phyloP scores from a whole-genome alignment of 2,797 vertebrate genomes.

The Cyprinella venusta region DNA sequence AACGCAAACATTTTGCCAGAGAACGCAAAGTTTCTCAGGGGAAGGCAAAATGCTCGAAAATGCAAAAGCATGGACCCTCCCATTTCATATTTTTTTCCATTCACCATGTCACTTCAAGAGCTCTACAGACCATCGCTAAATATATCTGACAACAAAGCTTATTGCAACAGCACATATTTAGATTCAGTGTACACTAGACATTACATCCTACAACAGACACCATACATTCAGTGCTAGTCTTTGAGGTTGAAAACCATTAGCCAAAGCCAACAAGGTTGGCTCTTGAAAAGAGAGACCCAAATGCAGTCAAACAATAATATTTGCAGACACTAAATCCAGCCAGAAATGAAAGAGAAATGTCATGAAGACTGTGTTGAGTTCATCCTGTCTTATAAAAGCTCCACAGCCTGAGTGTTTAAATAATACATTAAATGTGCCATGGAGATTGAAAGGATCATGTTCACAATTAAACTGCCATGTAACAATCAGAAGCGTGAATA shows the following conservation, averaged over 20 bases:
- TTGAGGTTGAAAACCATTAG: constrained; percentile 66
- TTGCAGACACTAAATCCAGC: constrained; percentile 50
- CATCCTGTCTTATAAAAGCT: constrained; percentile 14
- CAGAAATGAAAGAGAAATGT: constrained; percentile 51
- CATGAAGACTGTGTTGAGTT: constrained; percentile 56
- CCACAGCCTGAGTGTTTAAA: constrained; percentile 29
- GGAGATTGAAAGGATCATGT: constrained; percentile 25
- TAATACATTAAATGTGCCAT: constrained; percentile 14
- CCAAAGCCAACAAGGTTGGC: constrained; percentile 70
- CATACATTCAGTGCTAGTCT: constrained; percentile 69
- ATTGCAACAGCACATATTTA: constrained; percentile 41
- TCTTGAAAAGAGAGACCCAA: constrained; percentile 46
- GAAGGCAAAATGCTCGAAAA: not conserved
- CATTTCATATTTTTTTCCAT: not conserved
- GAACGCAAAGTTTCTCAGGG: not conserved
- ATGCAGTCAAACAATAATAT: constrained; percentile 60
- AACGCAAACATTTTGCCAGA: not conserved
- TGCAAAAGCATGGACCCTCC: no score
- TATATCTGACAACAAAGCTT: constrained; percentile 40
- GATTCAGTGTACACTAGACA: constrained; percentile 14
- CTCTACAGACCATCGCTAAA: not conserved
- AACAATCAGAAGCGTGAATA: constrained; percentile 14
- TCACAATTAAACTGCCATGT: constrained; percentile 29
- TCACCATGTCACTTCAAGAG: not conserved
- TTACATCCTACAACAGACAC: constrained; percentile 61